phyloP scores from a whole-genome alignment of 2,113 vertebrate species.

The Amblyopsis rosae region DNA sequence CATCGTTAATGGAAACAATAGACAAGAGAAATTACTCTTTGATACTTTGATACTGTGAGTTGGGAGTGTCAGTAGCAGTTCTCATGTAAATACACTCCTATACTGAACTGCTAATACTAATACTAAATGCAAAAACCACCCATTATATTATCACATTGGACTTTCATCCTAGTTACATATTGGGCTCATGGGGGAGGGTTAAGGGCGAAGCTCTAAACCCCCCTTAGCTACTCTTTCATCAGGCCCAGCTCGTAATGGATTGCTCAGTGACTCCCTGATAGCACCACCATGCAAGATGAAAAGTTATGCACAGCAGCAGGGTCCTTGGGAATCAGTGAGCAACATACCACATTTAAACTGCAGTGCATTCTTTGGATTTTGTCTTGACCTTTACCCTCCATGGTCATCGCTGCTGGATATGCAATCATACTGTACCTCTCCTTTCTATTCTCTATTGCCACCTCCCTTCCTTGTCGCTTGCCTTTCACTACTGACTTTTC shows the following conservation, averaged over 20 bases:
- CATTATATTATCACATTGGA: conserved; percentile 37
- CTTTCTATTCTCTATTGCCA: neutral
- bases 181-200: conserved; percentile 37
- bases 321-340: conserved; percentile 67
- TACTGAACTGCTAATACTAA: neutral
- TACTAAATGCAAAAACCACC: neutral
- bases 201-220: conserved; percentile 37
- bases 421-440: neutral
- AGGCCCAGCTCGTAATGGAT: conserved; percentile 62
- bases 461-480: neutral
- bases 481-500: neutral
- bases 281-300: conserved; percentile 37
- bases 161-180: conserved; percentile 54
- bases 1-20: neutral
- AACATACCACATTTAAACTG: conserved; percentile 22
- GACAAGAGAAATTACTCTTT: no score
- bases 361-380: conserved; percentile 33
- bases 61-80: no score
- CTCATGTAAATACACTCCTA: no score
- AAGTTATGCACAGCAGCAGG: conserved; percentile 39
- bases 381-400: neutral
- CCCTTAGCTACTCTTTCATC: conserved; percentile 66
- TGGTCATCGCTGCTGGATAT: neutral
- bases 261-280: conserved; percentile 31
- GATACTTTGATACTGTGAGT: no score